Conservation (phyloP, 2,113 vertebrate genomes). For the Epinephelus fuscoguttatus region DNA sequence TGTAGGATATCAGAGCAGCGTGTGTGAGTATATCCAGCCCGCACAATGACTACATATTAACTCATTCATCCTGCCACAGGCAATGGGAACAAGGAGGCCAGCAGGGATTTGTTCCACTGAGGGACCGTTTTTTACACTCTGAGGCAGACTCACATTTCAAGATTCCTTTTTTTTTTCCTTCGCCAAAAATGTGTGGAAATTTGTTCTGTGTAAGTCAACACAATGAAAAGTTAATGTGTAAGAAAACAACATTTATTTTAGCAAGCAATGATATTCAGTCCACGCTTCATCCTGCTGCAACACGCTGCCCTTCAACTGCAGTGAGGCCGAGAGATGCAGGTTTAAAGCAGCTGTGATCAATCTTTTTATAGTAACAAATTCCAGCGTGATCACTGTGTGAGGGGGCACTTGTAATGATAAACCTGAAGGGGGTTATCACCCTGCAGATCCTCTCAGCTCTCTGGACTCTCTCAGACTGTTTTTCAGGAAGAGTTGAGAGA, state of each 20-base stretch:
- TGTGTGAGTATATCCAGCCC: constrained; percentile 73
- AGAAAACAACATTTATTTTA: constrained; percentile 38
- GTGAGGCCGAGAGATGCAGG: neutral
- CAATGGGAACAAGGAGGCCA: constrained; percentile 44
- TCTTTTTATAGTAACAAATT: neutral
- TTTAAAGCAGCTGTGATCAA: neutral
- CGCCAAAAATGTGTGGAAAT: constrained; percentile 19
- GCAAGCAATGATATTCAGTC: constrained; percentile 9
- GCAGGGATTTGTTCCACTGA: constrained; percentile 46
- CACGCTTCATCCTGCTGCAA: neutral
- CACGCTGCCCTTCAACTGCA: neutral
- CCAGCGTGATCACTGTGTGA: neutral
- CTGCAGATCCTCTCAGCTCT: neutral
- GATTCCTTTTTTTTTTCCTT: neutral
- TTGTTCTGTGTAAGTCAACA: constrained; percentile 48
- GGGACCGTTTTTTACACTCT: constrained; percentile 18
- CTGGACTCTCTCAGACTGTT: neutral
- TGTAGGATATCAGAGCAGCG: constrained; percentile 72
- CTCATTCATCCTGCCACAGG: constrained; percentile 71
- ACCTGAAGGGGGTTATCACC: neutral
- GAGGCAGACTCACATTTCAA: constrained; percentile 19
- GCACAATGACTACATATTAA: constrained; percentile 73
- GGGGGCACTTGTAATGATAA: neutral
- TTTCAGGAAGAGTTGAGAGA: neutral
- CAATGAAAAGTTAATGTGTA: constrained; percentile 32